Base-by-base conservation (phyloP, 2,888 invertebrate species). In the Netelia inedita region DNA sequence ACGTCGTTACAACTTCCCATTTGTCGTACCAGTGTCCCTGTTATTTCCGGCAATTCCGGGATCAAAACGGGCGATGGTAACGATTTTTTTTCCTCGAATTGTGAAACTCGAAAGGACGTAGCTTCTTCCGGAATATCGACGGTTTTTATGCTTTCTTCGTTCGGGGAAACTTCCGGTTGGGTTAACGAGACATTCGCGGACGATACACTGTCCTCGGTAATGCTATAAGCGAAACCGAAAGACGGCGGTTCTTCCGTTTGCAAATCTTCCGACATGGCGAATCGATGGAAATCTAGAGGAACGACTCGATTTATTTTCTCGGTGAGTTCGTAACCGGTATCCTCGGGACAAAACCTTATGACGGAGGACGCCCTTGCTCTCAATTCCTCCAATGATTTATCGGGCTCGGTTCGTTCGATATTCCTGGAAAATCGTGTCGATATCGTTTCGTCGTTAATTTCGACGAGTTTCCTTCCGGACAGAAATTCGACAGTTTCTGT, bases 221-320 rank as follows among this genome's bases (percentile, higher is more conserved):
- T 71, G 68, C 87, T 86, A 11, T 88, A 83, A 1, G 84, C 83
- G 50, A 55, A 79, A 11, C 87, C 43, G 72, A 89, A 91, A 10
- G 89, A 89, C 10, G 91, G 90, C 11, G 89, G 88, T 68, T 89
- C 73, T 63, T 90, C 87, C n/a, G 88, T 84, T 23, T 88, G 86
- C 16, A 91, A 50, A 14, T 87, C 88, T 63, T 84, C 83, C 1
- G 68, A 19, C 46, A 28, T 50, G 16, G 68, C 11, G 10, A 46
- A 11, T 46, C n/a, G 2, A 16, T 65, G 28, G 46, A n/a, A 21
- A 8, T 75, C 16, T 11, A 23, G 23, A n/a, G n/a, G 19, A 23
- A 57, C 8, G 21, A 10, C 28, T 8, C 28, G 1, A 10, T 53
- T 71, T 1, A 57, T 69, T n/a, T n/a, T 35, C 2, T 28, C 55